Base-by-base conservation (phyloP, 2,113 vertebrate species). In the Calyptomena viridis region DNA sequence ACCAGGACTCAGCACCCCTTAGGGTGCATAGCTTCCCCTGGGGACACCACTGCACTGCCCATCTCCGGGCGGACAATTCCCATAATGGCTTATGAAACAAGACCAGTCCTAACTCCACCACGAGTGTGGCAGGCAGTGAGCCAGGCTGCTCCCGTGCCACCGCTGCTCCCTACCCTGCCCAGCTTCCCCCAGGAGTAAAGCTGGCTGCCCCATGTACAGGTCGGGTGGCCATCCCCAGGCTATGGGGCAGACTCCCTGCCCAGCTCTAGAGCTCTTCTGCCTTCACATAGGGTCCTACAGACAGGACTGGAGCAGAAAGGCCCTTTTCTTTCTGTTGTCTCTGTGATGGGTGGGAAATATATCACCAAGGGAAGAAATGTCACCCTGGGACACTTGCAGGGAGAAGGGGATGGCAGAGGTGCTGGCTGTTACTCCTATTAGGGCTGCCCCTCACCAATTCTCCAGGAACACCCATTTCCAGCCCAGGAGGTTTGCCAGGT, bases 11-110 rank as follows among this genome's bases (percentile, higher is more conserved):
- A 77, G 67, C 58, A 63, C 6, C 52, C 52, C 10, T 25, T 46
- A 47, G 37, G 31, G 14, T 50, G 12, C 24, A 25, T 1, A 0
- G 2, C 37, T 85, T 59, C 5, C 40, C 60, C 14, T 0, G 2
- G 35, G 49, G 53, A 79, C 2, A 12, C 56, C 6, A 1, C 78
- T 5, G 5, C 53, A 55, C 60, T 90, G 64, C 82, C 24, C 20
- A n/a, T 50, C 46, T 64, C 71, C 5, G 3, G 11, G 16, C 4
- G 2, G 58, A 33, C 2, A 3, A 63, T 44, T 81, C 52, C 47
- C 56, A 59, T 3, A 8, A 8, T 3, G 5, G 24, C 0, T 0
- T 17, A 7, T 1, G 18, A 53, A 11, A 14, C 19, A 40, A 52
- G 49, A 69, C 14, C 35, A 9, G 15, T 33, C 24, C 50, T 68